phyloP scores from a whole-genome alignment of 2,888 invertebrate genomes.

The Prosopocoilus inquinatus region DNA sequence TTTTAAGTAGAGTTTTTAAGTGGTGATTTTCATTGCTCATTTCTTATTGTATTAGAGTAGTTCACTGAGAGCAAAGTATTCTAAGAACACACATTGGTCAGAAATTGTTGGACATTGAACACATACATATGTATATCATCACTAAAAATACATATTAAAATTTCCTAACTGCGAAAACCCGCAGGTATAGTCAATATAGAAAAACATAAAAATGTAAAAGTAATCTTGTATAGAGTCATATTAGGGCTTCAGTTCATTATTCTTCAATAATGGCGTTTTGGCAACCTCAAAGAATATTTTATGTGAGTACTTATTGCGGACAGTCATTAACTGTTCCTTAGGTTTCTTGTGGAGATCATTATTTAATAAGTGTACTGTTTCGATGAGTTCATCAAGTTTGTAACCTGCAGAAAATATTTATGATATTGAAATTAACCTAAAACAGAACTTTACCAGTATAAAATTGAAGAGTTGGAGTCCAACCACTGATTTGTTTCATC shows the following conservation, averaged over 20 bases:
- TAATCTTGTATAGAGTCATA: not conserved
- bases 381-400: conserved; percentile 68
- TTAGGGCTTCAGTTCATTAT: conserved; percentile 31
- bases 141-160: no score
- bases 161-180: no score
- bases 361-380: conserved; percentile 72
- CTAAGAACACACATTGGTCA: no score
- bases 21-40: no score
- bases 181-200: no score
- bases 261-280: conserved; percentile 65
- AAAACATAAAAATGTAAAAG: no score
- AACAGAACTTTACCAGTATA: conserved; percentile 62
- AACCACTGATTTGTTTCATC: conserved; percentile 75
- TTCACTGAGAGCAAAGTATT: no score
- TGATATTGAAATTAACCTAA: conserved; percentile 7
- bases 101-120: no score
- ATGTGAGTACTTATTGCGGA: conserved; percentile 92
- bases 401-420: conserved; percentile 61
- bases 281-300: conserved; percentile 92
- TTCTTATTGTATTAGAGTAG: no score
- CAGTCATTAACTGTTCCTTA: conserved; percentile 79
- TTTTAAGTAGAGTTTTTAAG: no score
- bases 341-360: conserved; percentile 73
- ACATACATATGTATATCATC: no score
- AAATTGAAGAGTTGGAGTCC: conserved; percentile 73